phyloP scores from a whole-genome alignment of 2,113 vertebrate species.

The Cyphomyrus plagiostoma region DNA sequence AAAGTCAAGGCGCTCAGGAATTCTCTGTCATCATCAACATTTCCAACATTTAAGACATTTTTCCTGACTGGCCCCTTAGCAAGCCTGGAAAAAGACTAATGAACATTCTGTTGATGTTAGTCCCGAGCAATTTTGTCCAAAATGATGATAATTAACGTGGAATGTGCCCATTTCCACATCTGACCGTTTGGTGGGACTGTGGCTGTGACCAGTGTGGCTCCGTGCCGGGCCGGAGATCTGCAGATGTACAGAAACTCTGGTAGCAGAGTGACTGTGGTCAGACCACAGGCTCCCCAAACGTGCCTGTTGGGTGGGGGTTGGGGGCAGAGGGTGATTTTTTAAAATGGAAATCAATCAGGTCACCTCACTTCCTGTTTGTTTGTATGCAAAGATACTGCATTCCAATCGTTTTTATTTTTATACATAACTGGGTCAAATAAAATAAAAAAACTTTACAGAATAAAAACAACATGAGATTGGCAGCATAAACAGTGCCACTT shows the following conservation, averaged over 20 bases:
- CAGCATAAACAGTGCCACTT: not conserved
- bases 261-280: not conserved
- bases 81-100: not conserved
- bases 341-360: not conserved
- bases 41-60: not conserved
- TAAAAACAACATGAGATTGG: not conserved
- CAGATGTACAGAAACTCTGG: not conserved
- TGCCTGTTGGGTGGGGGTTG: not conserved
- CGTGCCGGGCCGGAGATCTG: not conserved
- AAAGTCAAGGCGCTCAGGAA: not conserved
- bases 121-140: not conserved
- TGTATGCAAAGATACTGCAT: not conserved
- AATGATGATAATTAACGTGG: not conserved
- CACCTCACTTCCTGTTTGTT: not conserved
- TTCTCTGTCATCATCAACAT: not conserved
- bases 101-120: not conserved
- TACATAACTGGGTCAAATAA: not conserved
- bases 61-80: not conserved
- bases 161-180: not conserved
- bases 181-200: not conserved
- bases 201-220: not conserved
- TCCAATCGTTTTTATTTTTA: not conserved
- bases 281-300: not conserved
- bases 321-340: not conserved
- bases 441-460: not conserved